These are phyloP conservation scores for Sebastes baramenuke DNA, from an alignment of 2,797 vertebrate genomes.

Conservation along the genomic window DNA sequence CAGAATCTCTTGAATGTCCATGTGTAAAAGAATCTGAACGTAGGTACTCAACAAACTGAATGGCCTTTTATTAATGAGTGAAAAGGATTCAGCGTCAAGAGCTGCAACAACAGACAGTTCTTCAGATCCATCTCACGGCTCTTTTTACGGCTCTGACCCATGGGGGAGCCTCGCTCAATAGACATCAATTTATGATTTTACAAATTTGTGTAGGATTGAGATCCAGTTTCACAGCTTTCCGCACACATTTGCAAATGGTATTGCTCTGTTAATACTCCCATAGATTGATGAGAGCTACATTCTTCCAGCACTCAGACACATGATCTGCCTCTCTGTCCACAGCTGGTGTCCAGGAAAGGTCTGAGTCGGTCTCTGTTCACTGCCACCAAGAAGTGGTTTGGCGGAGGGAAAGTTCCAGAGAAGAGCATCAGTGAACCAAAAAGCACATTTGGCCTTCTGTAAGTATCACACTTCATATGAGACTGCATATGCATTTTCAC, in stretches of 20 bases:
- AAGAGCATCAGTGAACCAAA: slow-evolving; percentile 93
- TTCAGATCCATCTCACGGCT: too few species aligned
- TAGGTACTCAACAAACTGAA: too few species aligned
- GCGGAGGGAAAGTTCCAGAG: slow-evolving; percentile 95
- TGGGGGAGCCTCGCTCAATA: too few species aligned
- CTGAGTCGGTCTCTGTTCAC: slow-evolving; percentile 96
- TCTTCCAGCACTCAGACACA: background rate
- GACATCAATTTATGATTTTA: background rate
- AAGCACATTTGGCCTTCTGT: slow-evolving; percentile 93
- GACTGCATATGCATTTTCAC: background rate
- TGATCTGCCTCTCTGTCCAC: slow-evolving; percentile 3
- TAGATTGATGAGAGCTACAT: background rate
- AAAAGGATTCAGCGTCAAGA: too few species aligned
- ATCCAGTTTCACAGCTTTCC: background rate
- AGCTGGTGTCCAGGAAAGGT: slow-evolving; percentile 97
- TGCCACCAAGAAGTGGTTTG: slow-evolving; percentile 98
- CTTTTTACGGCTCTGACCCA: too few species aligned
- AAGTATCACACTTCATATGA: slow-evolving; percentile 63
- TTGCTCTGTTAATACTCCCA: background rate
- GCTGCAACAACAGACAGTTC: too few species aligned
- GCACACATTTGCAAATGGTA: background rate
- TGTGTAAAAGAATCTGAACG: too few species aligned
- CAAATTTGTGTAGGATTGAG: background rate
- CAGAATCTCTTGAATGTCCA: too few species aligned
- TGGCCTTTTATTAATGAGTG: too few species aligned